Conservation (phyloP, 2,113 vertebrate genomes). For the Conger conger region DNA sequence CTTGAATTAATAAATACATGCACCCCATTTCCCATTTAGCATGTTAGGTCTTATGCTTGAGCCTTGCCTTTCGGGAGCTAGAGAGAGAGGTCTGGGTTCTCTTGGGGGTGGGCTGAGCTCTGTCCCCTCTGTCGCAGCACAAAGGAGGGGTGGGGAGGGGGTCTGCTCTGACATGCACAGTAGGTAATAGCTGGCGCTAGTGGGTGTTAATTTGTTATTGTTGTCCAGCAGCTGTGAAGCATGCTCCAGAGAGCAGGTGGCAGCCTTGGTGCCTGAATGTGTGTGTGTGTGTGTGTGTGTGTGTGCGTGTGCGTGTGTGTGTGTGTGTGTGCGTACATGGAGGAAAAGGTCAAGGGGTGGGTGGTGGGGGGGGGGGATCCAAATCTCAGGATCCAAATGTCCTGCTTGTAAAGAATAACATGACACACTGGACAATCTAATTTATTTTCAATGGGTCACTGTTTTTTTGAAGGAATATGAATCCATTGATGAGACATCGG, state of each 20-base stretch:
- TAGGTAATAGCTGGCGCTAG: constrained; percentile 64
- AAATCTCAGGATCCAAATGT: constrained; percentile 58
- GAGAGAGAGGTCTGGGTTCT: neutral
- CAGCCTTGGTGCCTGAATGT: constrained; percentile 53
- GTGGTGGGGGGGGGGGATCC: neutral
- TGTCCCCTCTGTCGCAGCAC: neutral
- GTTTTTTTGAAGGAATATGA: constrained; percentile 12
- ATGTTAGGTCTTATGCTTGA: neutral
- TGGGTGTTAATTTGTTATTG: constrained; percentile 77
- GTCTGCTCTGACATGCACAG: constrained; percentile 34
- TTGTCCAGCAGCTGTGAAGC: constrained; percentile 75
- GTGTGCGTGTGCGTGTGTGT: constrained; percentile 31
- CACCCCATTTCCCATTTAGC: too few species aligned
- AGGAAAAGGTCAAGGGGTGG: constrained; percentile 24
- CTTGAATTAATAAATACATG: too few species aligned
- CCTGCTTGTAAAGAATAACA: constrained; percentile 48
- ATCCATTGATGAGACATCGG: neutral
- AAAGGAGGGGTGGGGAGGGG: neutral
- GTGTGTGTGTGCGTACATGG: constrained; percentile 25
- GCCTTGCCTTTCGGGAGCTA: neutral
- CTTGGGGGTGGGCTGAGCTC: neutral
- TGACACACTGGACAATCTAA: constrained; percentile 32
- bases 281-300: constrained; percentile 61
- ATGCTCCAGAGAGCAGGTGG: constrained; percentile 77
- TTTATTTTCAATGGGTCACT: constrained; percentile 9